These are phyloP conservation scores for Tamandua tetradactyla DNA, from an alignment of 2,797 vertebrate genomes.

Conservation along the genomic window DNA sequence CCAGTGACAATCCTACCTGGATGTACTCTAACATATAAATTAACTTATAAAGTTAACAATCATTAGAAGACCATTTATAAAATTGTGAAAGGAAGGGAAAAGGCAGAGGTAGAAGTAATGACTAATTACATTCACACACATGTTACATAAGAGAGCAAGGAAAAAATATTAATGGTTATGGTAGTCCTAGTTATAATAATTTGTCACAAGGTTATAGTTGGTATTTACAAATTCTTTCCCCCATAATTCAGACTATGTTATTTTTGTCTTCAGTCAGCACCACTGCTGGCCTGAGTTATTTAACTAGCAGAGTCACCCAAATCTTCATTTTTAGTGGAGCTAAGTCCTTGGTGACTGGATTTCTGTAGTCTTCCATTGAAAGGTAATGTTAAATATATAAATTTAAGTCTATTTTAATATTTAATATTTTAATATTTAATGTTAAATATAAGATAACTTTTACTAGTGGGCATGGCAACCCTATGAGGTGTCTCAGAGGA, in stretches of 20 bases:
- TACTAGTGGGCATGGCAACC: neutral
- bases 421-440: neutral
- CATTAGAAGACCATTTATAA: neutral
- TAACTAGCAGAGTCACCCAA: neutral
- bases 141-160: neutral
- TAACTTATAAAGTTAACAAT: neutral
- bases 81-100: neutral
- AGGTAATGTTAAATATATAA: constrained; percentile 14
- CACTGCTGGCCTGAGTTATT: neutral
- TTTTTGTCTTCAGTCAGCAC: neutral
- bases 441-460: constrained; percentile 7
- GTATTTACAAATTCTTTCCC: neutral
- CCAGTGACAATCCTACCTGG: neutral
- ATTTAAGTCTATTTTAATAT: neutral
- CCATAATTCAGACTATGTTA: neutral
- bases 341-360: neutral
- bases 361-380: constrained; percentile 26
- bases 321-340: neutral
- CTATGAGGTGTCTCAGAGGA: neutral
- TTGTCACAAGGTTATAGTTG: neutral
- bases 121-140: neutral
- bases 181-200: neutral
- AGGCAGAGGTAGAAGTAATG: too few relatives aligned
- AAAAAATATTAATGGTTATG: neutral
- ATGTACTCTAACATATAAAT: neutral